Evolutionary conservation across 2,797 vertebrate species (phyloP).

Genomic region (Pipistrellus kuhlii): DNA sequence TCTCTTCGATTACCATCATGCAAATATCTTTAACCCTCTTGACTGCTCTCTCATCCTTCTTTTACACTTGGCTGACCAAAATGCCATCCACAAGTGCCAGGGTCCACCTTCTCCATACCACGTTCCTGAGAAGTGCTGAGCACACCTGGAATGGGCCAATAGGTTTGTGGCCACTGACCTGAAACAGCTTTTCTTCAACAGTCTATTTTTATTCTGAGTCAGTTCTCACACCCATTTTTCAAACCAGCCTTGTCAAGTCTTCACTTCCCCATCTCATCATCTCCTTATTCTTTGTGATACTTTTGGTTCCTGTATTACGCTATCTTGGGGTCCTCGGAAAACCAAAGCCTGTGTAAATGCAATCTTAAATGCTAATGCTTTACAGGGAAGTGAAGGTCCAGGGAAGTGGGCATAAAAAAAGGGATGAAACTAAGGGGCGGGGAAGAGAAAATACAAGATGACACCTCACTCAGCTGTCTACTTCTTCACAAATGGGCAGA

Average conservation of each 20-base stretch:
- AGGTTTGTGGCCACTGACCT: neutral
- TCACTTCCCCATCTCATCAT: neutral
- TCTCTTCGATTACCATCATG: neutral
- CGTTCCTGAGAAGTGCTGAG: neutral
- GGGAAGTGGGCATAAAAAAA: neutral
- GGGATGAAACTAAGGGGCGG: neutral
- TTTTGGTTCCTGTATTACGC: neutral
- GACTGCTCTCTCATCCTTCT: neutral
- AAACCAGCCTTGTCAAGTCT: neutral
- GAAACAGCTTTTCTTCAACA: slow-evolving; percentile 4
- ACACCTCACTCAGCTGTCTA: neutral
- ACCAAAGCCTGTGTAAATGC: neutral
- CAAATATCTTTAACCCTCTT: slow-evolving; percentile 6
- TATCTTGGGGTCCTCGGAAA: neutral
- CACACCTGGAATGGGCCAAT: neutral
- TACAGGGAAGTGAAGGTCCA: neutral
- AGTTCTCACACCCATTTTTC: neutral
- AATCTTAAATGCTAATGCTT: neutral
- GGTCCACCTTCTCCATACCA: neutral
- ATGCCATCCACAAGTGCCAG: neutral
- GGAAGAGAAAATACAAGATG: neutral
- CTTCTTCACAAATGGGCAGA: neutral
- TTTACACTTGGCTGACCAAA: neutral
- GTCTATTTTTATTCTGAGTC: neutral
- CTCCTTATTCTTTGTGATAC: neutral